Conservation (phyloP, 2,113 vertebrate genomes). For the Solea solea region DNA sequence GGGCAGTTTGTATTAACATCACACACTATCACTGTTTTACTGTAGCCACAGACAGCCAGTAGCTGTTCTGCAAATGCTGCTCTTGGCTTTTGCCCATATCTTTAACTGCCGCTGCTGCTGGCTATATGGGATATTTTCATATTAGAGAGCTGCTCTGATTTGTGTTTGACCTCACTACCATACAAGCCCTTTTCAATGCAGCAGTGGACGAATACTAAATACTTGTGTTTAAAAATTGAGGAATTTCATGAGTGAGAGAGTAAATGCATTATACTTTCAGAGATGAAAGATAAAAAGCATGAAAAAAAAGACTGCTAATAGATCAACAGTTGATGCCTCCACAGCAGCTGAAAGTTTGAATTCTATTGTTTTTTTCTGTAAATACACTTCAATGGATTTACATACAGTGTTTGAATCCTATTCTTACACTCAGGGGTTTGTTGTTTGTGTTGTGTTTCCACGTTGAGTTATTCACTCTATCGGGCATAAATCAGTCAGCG, state of each 20-base stretch:
- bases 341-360: constrained; percentile 32
- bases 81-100: constrained; percentile 48
- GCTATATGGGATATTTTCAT: constrained; percentile 66
- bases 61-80: constrained; percentile 26
- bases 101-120: constrained; percentile 46
- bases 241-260: constrained; percentile 36
- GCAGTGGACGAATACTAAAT: constrained; percentile 51
- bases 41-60: constrained; percentile 17
- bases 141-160: constrained; percentile 62
- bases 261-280: constrained; percentile 42
- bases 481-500: constrained; percentile 1
- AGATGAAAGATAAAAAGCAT: constrained; percentile 42
- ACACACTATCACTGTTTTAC: constrained; percentile 27
- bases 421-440: constrained; percentile 36
- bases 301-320: constrained; percentile 22
- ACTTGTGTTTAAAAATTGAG: constrained; percentile 48
- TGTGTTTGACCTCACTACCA: constrained; percentile 66
- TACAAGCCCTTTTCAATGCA: constrained; percentile 30
- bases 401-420: constrained; percentile 27
- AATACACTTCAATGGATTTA: constrained; percentile 35
- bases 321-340: constrained; percentile 37
- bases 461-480: constrained; percentile 32
- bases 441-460: constrained; percentile 24
- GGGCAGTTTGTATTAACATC: constrained; percentile 30
- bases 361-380: too few species aligned